phyloP scores from a whole-genome alignment of 1,140 invertebrate species.

The Chironomus striatipennis region DNA sequence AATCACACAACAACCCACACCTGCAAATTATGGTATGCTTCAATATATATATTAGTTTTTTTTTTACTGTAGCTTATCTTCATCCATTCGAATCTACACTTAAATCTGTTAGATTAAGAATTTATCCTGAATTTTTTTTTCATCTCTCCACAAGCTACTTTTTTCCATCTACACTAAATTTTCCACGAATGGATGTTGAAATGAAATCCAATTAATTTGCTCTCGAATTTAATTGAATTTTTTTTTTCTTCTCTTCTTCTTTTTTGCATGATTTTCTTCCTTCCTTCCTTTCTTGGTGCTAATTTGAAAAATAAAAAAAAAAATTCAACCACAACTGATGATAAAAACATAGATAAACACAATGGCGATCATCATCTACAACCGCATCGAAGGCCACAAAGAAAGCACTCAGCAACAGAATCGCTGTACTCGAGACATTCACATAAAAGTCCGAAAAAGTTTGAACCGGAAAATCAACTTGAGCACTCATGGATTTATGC shows the following conservation, averaged over 20 bases:
- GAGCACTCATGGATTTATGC: conserved; percentile 39
- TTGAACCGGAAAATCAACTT: conserved; percentile 29
- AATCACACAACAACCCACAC: background rate
- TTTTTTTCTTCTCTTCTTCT: background rate
- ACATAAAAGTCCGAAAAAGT: background rate
- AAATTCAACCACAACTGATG: too few species aligned
- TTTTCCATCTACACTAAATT: too few species aligned
- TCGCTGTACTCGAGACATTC: conserved; percentile 33
- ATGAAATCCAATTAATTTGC: conserved; percentile 20
- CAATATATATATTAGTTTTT: too few species aligned
- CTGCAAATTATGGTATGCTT: background rate
- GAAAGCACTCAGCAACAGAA: conserved; percentile 35
- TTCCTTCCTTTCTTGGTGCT: too few species aligned
- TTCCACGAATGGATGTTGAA: background rate
- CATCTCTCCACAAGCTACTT: background rate
- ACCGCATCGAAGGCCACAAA: conserved; percentile 27
- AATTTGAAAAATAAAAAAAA: too few species aligned
- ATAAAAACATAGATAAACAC: background rate
- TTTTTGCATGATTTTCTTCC: conserved; percentile 1
- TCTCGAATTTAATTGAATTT: conserved; percentile 23
- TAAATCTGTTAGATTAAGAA: background rate
- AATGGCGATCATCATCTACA: background rate
- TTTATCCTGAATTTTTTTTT: background rate
- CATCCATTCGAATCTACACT: background rate
- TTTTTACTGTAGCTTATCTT: too few species aligned